Percentiles rank a stretch among this genome's conserved stretches.
These are phyloP conservation scores for Brenthis daphne DNA, from an alignment of 2,888 invertebrate species.

Conservation along the genomic window DNA sequence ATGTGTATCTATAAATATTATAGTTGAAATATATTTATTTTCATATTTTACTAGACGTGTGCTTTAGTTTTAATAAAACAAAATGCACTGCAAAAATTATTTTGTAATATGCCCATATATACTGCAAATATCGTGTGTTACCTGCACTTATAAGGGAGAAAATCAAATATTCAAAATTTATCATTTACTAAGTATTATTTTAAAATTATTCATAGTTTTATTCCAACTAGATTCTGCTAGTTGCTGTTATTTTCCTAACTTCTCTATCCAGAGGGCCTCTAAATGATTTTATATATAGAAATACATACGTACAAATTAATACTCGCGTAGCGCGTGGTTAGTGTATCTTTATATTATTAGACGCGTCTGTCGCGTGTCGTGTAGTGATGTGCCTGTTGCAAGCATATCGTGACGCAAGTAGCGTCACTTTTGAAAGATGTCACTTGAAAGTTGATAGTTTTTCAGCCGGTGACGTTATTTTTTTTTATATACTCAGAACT, in stretches of 20 bases:
- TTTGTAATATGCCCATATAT: too few species aligned
- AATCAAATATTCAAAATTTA: too few species aligned
- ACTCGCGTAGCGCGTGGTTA: conserved; percentile 21
- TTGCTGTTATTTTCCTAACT: neutral
- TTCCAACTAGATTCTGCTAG: too few species aligned
- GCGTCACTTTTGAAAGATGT: conserved; percentile 1
- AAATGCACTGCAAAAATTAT: too few species aligned
- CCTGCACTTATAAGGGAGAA: too few species aligned
- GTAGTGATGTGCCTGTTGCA: conserved; percentile 10
- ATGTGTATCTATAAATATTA: too few species aligned
- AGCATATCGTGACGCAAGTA: neutral
- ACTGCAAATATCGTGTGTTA: too few species aligned
- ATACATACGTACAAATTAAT: conserved; percentile 29
- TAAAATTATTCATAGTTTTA: too few species aligned
- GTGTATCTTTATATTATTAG: conserved; percentile 23
- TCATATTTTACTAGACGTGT: too few species aligned
- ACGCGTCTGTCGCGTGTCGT: conserved; percentile 21
- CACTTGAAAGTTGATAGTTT: neutral
- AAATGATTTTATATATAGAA: conserved; percentile 9
- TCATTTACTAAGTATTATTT: neutral
- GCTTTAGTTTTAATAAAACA: too few species aligned
- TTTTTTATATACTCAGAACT: neutral
- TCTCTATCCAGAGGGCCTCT: neutral
- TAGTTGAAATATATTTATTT: too few species aligned
- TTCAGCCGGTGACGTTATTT: neutral